phyloP scores from a whole-genome alignment of 2,113 vertebrate genomes.

The Aythya baeri region DNA sequence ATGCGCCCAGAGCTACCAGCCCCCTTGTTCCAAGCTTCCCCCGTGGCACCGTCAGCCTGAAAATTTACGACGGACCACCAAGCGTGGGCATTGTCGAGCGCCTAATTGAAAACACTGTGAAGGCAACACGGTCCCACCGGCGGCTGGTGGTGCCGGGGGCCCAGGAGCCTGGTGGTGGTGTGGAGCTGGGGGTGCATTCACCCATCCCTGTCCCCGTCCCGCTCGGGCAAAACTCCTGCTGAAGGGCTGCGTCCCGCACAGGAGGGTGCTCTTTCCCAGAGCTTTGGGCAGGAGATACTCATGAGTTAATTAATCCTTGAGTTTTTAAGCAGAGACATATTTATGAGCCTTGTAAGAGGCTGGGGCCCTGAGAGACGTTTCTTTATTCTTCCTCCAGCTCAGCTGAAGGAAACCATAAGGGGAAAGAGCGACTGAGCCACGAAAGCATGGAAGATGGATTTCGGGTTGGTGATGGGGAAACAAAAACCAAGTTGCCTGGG shows the following conservation, averaged over 20 bases:
- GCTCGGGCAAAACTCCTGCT: background rate
- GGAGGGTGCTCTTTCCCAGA: conserved; percentile 63
- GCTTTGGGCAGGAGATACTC: conserved; percentile 52
- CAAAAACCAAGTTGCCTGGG: conserved; percentile 14
- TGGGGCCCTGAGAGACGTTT: conserved; percentile 65
- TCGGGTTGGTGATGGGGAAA: conserved; percentile 51
- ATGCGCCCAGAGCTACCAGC: accelerated
- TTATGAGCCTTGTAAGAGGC: conserved; percentile 73
- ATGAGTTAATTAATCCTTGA: conserved; percentile 71
- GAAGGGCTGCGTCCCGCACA: background rate
- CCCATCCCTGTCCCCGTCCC: accelerated
- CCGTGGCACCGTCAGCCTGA: background rate
- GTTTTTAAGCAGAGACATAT: conserved; percentile 72
- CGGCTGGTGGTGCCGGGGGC: background rate
- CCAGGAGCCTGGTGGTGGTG: accelerated
- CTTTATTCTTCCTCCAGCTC: conserved; percentile 75
- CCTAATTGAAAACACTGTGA: conserved; percentile 46
- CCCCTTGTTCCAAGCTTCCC: background rate
- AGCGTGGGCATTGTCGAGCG: conserved; percentile 38
- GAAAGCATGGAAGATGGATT: conserved; percentile 63
- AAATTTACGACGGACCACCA: background rate
- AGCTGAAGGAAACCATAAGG: conserved; percentile 77
- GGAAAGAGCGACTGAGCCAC: conserved; percentile 52
- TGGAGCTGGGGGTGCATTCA: accelerated
- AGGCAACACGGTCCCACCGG: background rate